phyloP scores from a whole-genome alignment of 2,888 invertebrate genomes.

The Synergus itoensis region DNA sequence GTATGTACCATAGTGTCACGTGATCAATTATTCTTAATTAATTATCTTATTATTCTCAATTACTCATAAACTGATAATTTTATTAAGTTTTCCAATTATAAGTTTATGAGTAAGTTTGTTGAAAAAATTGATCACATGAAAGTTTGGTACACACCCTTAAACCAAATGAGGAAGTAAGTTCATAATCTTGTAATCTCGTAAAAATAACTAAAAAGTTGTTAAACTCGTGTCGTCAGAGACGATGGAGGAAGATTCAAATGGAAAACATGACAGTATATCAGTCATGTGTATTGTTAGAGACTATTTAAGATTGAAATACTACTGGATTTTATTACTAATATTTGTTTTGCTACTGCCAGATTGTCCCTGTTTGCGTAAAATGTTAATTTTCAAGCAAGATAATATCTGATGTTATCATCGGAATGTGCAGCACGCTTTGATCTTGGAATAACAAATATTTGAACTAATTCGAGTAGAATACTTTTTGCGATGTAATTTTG shows the following conservation, averaged over 20 bases:
- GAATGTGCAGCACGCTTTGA: constrained; percentile 15
- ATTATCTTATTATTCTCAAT: too few relatives aligned
- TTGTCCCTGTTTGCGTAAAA: constrained; percentile 14
- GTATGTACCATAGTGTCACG: too few relatives aligned
- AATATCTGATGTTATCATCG: constrained; percentile 15
- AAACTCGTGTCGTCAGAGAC: constrained; percentile 15
- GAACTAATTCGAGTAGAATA: neutral
- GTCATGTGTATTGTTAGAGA: constrained; percentile 15
- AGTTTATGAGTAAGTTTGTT: neutral
- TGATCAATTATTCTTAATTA: too few relatives aligned
- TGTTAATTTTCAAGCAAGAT: constrained; percentile 7
- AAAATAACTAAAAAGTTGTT: constrained; percentile 18
- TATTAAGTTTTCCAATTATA: too few relatives aligned
- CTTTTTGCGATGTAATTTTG: neutral
- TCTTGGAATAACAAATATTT: constrained; percentile 29
- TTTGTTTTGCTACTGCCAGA: constrained; percentile 32
- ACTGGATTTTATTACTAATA: constrained; percentile 4
- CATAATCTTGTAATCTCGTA: neutral
- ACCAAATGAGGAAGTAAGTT: constrained; percentile 3
- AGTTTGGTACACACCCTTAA: neutral
- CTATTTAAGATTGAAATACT: constrained; percentile 13
- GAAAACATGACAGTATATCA: constrained; percentile 36
- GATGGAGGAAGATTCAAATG: constrained; percentile 1
- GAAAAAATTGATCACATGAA: neutral
- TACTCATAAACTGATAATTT: too few relatives aligned